Conservation (phyloP, 2,797 vertebrate species). For the Tadarida brasiliensis region DNA sequence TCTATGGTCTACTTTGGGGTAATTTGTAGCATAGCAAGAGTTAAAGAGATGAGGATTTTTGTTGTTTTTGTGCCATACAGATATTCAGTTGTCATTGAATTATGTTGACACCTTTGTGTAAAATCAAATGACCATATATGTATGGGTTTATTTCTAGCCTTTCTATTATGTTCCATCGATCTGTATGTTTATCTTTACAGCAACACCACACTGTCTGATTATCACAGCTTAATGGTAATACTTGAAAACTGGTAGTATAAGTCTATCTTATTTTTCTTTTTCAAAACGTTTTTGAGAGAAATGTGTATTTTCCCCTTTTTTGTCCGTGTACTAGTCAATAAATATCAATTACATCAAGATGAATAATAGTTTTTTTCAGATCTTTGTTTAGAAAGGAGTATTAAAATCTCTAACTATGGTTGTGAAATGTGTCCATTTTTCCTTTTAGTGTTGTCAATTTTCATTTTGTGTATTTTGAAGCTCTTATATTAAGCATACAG, state of each 20-base stretch:
- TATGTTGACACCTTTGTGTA: not conserved
- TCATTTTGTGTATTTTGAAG: not conserved
- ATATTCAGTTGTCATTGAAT: not conserved
- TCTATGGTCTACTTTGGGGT: not conserved
- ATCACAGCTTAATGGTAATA: not conserved
- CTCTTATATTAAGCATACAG: not conserved
- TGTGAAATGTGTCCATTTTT: not conserved
- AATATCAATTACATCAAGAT: not conserved
- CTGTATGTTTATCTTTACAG: not conserved
- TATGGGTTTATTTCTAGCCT: not conserved
- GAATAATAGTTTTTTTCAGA: not conserved
- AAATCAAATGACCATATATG: not conserved
- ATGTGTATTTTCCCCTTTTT: not conserved
- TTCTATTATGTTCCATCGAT: not conserved
- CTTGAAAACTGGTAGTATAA: not conserved
- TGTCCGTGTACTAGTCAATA: not conserved
- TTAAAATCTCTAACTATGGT: not conserved
- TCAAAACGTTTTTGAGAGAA: not conserved
- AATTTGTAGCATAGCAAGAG: not conserved
- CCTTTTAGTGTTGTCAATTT: slow-evolving; percentile 16
- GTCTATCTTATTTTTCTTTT: not conserved
- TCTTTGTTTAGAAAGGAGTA: not conserved
- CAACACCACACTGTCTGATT: not conserved
- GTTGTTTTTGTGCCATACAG: not conserved
- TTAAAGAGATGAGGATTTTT: not conserved